A percentile compares a stretch with the other conserved stretches of the same genome.
Evolutionary conservation across 1,140 invertebrate genomes (phyloP).

Genomic region (Bradysia coprophila): DNA sequence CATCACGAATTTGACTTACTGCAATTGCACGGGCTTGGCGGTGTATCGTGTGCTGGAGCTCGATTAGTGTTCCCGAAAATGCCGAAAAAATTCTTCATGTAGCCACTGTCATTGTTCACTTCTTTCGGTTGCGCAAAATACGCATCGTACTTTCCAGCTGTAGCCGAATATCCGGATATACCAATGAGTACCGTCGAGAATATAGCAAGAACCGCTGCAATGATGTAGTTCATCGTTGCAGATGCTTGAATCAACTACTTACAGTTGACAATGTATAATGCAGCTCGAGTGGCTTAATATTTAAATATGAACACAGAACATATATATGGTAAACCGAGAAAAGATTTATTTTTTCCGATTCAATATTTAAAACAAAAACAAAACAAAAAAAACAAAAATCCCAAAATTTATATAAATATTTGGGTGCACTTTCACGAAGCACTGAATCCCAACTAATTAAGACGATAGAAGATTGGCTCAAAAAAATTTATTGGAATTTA

Average conservation of each 20-base stretch:
- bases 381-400: too few species aligned
- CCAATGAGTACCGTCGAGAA: neutral
- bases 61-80: slow-evolving; percentile 3
- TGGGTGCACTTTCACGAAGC: too few species aligned
- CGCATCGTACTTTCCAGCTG: neutral
- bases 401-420: too few species aligned
- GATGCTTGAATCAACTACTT: too few species aligned
- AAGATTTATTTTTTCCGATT: too few species aligned
- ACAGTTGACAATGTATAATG: too few species aligned
- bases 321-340: too few species aligned
- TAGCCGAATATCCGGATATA: neutral
- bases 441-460: too few species aligned
- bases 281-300: too few species aligned
- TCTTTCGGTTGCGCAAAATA: neutral
- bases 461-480: neutral
- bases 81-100: neutral
- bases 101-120: neutral
- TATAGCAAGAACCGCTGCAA: neutral
- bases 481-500: neutral
- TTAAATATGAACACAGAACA: too few species aligned
- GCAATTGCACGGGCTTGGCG: slow-evolving; percentile 20
- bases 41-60: slow-evolving; percentile 23
- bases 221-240: neutral
- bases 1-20: slow-evolving; percentile 12
- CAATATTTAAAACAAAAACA: too few species aligned